Base-by-base conservation (phyloP, 2,797 vertebrate species). In the Pipistrellus pygmaeus region DNA sequence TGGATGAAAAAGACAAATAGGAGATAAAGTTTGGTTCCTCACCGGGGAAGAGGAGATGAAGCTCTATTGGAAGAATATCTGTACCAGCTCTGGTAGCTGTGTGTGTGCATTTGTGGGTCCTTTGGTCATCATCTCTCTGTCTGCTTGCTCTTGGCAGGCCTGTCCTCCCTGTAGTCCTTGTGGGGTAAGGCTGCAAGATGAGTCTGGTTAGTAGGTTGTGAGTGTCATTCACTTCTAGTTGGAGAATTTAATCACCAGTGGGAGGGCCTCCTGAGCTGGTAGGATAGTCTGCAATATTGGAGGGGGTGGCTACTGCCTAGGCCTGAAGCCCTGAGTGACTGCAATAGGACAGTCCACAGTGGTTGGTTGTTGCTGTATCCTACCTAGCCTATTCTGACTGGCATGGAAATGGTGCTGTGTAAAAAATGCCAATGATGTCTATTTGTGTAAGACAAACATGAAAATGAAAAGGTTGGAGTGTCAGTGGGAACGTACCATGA, bases 221-320 rank as follows among this genome's bases (percentile, higher is more conserved):
- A n/a, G 32, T n/a, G 62, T n/a, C 6, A 1, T 11, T 80, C 53
- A 30, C 38, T 53, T 75, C 32, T 38, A 18, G 20, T 18, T 3
- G 46, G 25, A 57, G 66, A 30, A 2, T 57, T 62, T 41, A 0
- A 0, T 85, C n/a, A 25, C 30, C 21, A 5, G 38, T 4, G 15
- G 12, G 21, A 41, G 27, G 12, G 21, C 3, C 77, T 53, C 23
- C 41, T 0, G 68, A 53, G 69, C 38, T 55, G n/a, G 44, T 15
- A 84, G 57, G 20, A 44, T 0, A 27, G 73, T 71, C 0, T 4
- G 15, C 38, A 1, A 44, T 17, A 0, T 2, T 68, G 0, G 8
- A 21, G 71, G 41, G 1, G 2, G 3, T 6, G 69, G 35, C 66
- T 12, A 0, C 20, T 9, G 13, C 27, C 0, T 6, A 25, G 44